Percentiles rank a stretch among this genome's conserved stretches.
Evolutionary conservation across 2,888 invertebrate genomes (phyloP).

Genomic region (Sesia apiformis): DNA sequence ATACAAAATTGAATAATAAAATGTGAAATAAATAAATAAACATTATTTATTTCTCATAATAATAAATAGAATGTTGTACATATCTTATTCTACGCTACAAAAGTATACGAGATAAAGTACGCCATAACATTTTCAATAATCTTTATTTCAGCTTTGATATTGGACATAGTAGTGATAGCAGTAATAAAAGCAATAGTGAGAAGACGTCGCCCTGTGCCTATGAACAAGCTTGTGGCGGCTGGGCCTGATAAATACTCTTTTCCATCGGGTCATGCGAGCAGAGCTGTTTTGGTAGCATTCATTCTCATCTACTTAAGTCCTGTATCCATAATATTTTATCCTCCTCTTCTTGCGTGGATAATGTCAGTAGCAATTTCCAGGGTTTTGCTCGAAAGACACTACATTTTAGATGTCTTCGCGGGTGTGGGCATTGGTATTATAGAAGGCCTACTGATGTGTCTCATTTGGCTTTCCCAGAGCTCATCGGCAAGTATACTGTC

Average conservation of each 20-base stretch:
- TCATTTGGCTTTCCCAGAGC: slow-evolving; percentile 81
- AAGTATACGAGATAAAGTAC: no score
- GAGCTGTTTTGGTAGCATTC: slow-evolving; percentile 83
- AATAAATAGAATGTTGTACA: no score
- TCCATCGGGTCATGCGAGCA: slow-evolving; percentile 95
- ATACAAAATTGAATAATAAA: no score
- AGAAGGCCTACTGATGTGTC: slow-evolving; percentile 77
- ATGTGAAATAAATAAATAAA: no score
- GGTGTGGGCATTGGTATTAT: slow-evolving; percentile 84
- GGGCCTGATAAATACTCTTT: slow-evolving; percentile 93
- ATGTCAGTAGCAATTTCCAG: slow-evolving; percentile 84
- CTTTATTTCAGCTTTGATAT: slow-evolving; percentile 79
- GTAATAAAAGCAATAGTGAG: slow-evolving; percentile 84
- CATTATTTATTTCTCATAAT: no score
- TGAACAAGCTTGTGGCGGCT: slow-evolving; percentile 80
- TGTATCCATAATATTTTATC: slow-evolving; percentile 72
- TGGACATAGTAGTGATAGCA: slow-evolving; percentile 87
- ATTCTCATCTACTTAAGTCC: slow-evolving; percentile 81
- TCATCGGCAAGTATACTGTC: slow-evolving; percentile 75
- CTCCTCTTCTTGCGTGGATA: slow-evolving; percentile 84
- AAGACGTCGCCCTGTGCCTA: slow-evolving; percentile 82
- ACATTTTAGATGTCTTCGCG: slow-evolving; percentile 86
- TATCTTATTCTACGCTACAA: no score
- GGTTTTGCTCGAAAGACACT: slow-evolving; percentile 88
- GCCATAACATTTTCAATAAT: neutral